Conservation (phyloP, 2,113 vertebrate species). For the Irena cyanogastra region DNA sequence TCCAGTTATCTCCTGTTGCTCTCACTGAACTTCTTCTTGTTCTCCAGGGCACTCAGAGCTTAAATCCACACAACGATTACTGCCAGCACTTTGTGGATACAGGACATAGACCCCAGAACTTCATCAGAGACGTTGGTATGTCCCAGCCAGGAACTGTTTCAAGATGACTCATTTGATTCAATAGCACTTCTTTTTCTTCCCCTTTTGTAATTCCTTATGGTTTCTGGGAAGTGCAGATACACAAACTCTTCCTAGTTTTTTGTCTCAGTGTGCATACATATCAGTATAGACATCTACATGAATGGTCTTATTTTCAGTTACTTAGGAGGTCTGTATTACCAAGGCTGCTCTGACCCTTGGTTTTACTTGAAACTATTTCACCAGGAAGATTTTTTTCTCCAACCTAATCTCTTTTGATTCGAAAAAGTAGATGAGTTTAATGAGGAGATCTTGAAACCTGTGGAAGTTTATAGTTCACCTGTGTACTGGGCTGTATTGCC, state of each 20-base stretch:
- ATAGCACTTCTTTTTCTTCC: background rate
- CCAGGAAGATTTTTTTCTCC: background rate
- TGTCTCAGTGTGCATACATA: background rate
- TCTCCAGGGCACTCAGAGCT: conserved; percentile 91
- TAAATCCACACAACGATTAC: conserved; percentile 98
- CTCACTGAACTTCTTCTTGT: background rate
- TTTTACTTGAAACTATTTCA: background rate
- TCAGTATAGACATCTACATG: background rate
- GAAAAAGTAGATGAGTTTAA: background rate
- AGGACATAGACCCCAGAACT: conserved; percentile 96
- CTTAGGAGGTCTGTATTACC: background rate
- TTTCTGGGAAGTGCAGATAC: background rate
- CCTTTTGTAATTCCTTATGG: background rate
- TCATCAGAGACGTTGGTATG: conserved; percentile 97
- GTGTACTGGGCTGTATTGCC: background rate
- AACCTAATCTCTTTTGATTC: background rate
- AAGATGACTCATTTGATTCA: background rate
- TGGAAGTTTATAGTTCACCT: background rate
- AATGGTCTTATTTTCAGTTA: background rate
- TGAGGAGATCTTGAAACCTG: background rate
- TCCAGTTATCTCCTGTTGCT: background rate
- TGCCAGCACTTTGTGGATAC: conserved; percentile 99
- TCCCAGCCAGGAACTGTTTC: background rate
- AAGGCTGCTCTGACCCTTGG: background rate
- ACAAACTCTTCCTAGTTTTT: background rate